Evolutionary conservation across 2,888 invertebrate genomes (phyloP), one percentile per base, ranked within the genome.

Genomic region (Hydrotaea cyrtoneurina): DNA sequence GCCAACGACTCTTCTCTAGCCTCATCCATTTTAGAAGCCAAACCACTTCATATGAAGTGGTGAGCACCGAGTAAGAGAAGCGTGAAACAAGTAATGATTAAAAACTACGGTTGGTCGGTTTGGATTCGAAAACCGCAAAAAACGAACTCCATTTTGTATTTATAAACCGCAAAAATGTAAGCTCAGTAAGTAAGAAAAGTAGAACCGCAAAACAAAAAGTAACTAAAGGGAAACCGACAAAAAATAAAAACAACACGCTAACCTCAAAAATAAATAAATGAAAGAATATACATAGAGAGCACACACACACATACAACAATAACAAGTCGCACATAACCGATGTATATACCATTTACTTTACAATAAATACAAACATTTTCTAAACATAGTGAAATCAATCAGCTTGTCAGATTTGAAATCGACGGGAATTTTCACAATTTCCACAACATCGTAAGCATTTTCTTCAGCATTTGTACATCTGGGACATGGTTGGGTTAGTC

Each of bases 161-260:
- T 26, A 55, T 73, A 84, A 85, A 79, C 77, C 85, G 26, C 82
- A 85, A 46, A 77, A 79, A 73, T 62, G 43, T 73, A 13, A 59
- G 36, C 59, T 50, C 31, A 59, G 46, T 66, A 76, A 55, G 36
- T 2, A 59, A 26, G 46, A 53, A 53, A 8, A 50, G n/a, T 50
- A 5, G 62, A 11, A 57, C 46, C 66, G 55, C 59, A 71, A 17
- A 71, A 31, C 3, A 17, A 71, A 69, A 19, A 55, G 53, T 43
- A 77, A 59, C 21, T 10, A 2, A 31, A 55, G 71, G 21, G 59
- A 78, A 73, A 39, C 26, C 59, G 36, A 39, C 19, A 19, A 50
- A 46, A 59, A 15, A 53, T 17, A 53, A 3, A 64, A 64, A 15
- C 11, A 8, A 46, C 26, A 66, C 21, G n/a, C 21, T 66, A 69